Evolutionary conservation across 1,140 invertebrate species (phyloP).

Genomic region (Procambarus clarkii): DNA sequence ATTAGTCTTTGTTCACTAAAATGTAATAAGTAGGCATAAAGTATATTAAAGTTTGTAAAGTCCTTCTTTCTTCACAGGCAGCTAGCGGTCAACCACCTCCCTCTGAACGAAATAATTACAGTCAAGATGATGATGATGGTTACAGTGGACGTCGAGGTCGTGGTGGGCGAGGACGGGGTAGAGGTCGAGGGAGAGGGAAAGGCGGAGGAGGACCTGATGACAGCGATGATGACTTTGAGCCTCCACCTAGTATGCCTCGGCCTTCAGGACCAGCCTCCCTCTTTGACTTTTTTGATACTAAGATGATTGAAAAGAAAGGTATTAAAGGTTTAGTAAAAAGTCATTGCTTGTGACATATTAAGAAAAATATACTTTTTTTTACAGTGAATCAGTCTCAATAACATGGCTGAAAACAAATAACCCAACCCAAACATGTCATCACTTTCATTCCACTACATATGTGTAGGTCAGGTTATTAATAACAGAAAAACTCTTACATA

Average conservation of each 20-base stretch:
- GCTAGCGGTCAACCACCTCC: constrained; percentile 33
- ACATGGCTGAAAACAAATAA: too few species aligned
- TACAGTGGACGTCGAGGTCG: constrained; percentile 75
- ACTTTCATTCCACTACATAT: too few species aligned
- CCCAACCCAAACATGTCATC: too few species aligned
- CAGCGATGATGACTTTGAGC: constrained; percentile 74
- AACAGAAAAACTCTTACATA: too few species aligned
- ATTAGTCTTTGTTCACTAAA: too few species aligned
- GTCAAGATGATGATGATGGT: constrained; percentile 78
- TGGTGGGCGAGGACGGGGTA: constrained; percentile 71
- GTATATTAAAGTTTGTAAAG: neutral
- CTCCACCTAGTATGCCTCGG: constrained; percentile 77
- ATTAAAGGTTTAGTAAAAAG: neutral
- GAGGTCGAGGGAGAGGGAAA: constrained; percentile 54
- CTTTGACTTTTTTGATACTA: constrained; percentile 91
- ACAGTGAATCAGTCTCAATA: too few species aligned
- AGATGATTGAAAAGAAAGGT: constrained; percentile 75
- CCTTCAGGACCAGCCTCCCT: constrained; percentile 89
- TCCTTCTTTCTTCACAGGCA: constrained; percentile 11
- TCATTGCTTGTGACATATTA: too few species aligned
- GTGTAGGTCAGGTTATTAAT: too few species aligned
- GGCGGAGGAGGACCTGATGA: constrained; percentile 71
- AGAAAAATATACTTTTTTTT: too few species aligned
- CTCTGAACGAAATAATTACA: constrained; percentile 6
- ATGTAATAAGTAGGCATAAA: too few species aligned